Evolutionary conservation across 1,140 invertebrate species (phyloP).

Genomic region (Onthophagus taurus): DNA sequence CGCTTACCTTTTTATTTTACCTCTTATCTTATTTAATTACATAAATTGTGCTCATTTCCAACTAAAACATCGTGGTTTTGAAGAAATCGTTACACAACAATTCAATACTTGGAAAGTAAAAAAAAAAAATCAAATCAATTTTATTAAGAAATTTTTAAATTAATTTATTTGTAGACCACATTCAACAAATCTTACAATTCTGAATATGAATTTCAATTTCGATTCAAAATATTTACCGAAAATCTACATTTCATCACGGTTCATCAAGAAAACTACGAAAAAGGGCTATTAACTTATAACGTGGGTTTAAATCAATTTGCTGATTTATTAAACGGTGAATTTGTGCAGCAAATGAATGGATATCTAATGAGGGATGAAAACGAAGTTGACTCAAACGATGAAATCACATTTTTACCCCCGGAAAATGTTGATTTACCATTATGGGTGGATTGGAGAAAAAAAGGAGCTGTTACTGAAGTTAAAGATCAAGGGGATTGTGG

Average conservation of each 20-base stretch:
- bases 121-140: no score
- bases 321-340: slow-evolving; percentile 19
- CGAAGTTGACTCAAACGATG: slow-evolving; percentile 23
- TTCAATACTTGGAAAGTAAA: no score
- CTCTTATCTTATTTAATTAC: no score
- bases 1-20: no score
- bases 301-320: slow-evolving; percentile 18
- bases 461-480: slow-evolving; percentile 80
- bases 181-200: slow-evolving; percentile 54
- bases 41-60: no score
- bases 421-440: slow-evolving; percentile 63
- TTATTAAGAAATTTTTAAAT: no score
- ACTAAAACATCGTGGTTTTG: no score
- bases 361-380: background rate
- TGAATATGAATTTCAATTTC: slow-evolving; percentile 63
- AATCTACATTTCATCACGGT: slow-evolving; percentile 17
- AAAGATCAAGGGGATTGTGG: slow-evolving; percentile 93
- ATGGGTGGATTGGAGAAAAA: slow-evolving; percentile 75
- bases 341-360: slow-evolving; percentile 11
- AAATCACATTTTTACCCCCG: slow-evolving; percentile 61
- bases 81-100: no score
- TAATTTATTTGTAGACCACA: no score
- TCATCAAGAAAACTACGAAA: slow-evolving; percentile 19
- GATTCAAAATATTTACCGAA: slow-evolving; percentile 43
- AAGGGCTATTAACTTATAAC: slow-evolving; percentile 18